A percentile compares a stretch with the other conserved stretches of the same genome.
Conservation (phyloP, 2,113 vertebrate genomes). For the Hiodon tergisus region DNA sequence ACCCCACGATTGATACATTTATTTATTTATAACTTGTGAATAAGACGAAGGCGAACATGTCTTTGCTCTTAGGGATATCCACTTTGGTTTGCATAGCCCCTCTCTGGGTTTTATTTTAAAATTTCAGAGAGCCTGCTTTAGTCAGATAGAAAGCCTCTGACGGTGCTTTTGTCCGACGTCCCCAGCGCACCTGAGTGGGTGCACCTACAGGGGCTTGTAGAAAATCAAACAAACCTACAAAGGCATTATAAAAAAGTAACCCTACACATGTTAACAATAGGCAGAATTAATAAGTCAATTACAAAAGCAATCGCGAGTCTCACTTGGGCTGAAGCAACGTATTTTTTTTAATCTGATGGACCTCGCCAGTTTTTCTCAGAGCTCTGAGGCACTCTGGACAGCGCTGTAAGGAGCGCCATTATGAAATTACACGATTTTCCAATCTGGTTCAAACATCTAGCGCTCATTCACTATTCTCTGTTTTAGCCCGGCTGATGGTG, state of each 20-base stretch:
- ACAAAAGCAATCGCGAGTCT: background rate
- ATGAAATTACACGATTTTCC: background rate
- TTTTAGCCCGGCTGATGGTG: background rate
- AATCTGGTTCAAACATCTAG: constrained; percentile 1
- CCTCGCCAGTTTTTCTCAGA: background rate
- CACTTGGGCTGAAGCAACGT: background rate
- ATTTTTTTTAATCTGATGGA: background rate
- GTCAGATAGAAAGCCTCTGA: background rate
- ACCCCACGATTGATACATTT: constrained; percentile 11
- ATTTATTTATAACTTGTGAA: constrained; percentile 12
- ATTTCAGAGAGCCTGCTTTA: no score
- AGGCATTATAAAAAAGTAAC: no score
- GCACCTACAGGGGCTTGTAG: background rate
- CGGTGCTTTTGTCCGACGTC: background rate
- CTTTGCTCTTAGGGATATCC: background rate
- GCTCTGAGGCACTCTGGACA: background rate
- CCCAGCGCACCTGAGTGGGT: background rate
- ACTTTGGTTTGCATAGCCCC: background rate
- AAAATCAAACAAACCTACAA: background rate
- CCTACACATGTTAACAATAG: background rate
- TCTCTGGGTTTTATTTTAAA: background rate
- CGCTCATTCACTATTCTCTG: constrained; percentile 1
- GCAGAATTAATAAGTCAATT: background rate
- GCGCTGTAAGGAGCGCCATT: background rate
- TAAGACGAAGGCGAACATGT: background rate